Percentiles rank a stretch among this genome's conserved stretches.
These are phyloP conservation scores for Kradibia gibbosae DNA, from an alignment of 1,140 invertebrate genomes.

Conservation along the genomic window DNA sequence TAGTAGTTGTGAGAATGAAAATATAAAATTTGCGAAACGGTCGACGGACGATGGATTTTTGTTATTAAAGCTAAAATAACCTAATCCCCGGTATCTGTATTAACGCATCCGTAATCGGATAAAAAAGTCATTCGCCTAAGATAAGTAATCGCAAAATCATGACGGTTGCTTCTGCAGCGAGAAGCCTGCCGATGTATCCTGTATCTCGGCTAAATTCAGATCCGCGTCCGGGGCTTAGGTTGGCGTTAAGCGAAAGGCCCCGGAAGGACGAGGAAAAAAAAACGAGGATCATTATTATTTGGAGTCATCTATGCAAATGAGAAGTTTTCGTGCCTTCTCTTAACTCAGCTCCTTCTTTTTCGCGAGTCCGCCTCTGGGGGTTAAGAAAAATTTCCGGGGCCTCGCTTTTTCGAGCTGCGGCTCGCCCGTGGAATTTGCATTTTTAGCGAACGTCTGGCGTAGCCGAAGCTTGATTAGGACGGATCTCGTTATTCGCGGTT, in stretches of 20 bases:
- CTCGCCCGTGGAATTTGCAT: constrained; percentile 56
- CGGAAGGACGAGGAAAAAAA: neutral
- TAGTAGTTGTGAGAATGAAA: too few species aligned
- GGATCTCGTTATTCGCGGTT: constrained; percentile 58
- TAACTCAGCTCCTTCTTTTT: neutral
- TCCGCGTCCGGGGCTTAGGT: neutral
- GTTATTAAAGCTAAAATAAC: too few species aligned
- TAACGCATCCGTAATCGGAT: too few species aligned
- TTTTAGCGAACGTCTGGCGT: constrained; percentile 56
- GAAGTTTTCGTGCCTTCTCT: neutral
- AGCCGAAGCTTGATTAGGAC: constrained; percentile 57
- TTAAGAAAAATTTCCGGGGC: constrained; percentile 5
- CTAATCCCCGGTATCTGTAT: too few species aligned
- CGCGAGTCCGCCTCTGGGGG: neutral
- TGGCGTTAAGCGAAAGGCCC: neutral
- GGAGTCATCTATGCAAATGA: constrained; percentile 38
- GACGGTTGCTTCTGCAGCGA: too few species aligned
- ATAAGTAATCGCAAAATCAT: too few species aligned
- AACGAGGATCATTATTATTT: constrained; percentile 38
- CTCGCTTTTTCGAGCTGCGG: constrained; percentile 25
- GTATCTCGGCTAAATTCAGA: too few species aligned
- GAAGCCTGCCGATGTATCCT: too few species aligned
- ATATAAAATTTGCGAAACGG: too few species aligned
- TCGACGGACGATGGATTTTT: too few species aligned
- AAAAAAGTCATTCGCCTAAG: too few species aligned